These are phyloP conservation scores for Pelobates cultripes DNA, from an alignment of 2,797 vertebrate species.

Conservation along the genomic window DNA sequence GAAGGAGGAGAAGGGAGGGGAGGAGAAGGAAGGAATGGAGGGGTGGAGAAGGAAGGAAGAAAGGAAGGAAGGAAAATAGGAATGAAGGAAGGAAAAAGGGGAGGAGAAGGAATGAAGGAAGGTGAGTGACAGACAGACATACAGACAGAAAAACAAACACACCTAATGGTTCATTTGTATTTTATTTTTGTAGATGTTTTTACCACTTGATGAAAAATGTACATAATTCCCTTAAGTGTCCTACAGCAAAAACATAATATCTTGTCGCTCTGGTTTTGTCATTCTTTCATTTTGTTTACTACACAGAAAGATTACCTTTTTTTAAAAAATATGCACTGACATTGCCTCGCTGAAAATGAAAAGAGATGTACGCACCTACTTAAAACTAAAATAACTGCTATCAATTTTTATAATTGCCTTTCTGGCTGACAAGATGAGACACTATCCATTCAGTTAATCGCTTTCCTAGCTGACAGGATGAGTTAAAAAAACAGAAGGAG, in stretches of 20 bases:
- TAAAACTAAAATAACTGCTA: conserved; percentile 65
- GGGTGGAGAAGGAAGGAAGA: too few species aligned
- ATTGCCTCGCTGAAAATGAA: conserved; percentile 45
- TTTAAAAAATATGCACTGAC: conserved; percentile 51
- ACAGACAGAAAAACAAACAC: too few species aligned
- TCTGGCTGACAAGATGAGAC: conserved; percentile 68
- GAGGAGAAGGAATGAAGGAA: too few species aligned
- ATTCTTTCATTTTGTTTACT: conserved; percentile 38
- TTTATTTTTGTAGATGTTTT: too few species aligned
- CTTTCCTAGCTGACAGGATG: conserved; percentile 65
- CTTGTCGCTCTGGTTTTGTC: conserved; percentile 15
- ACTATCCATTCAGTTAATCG: conserved; percentile 66
- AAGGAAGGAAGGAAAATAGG: too few species aligned
- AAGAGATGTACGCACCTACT: conserved; percentile 56
- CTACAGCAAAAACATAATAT: conserved; percentile 10
- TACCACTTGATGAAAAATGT: background rate
- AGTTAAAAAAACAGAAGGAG: conserved; percentile 64
- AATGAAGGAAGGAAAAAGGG: too few species aligned
- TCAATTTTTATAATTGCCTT: conserved; percentile 68
- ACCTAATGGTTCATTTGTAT: too few species aligned
- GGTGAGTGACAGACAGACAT: too few species aligned
- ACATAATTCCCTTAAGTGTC: background rate
- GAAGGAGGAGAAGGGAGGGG: too few species aligned
- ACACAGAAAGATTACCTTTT: conserved; percentile 27
- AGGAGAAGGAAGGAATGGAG: too few species aligned